Percentiles rank a stretch among this genome's conserved stretches.
Evolutionary conservation across 1,140 invertebrate genomes (phyloP).

Genomic region (Drosophila repletoides): DNA sequence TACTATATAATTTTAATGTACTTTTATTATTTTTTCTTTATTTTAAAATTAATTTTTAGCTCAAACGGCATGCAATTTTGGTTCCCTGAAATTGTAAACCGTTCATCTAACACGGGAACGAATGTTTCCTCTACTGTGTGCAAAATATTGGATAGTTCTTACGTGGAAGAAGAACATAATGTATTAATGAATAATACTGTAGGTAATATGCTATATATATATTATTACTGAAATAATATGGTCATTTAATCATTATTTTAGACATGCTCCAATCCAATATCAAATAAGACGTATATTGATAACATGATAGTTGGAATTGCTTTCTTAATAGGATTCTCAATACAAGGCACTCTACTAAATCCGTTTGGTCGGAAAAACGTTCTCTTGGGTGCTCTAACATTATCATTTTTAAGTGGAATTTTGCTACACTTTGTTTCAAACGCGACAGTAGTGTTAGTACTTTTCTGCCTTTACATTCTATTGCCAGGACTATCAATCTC

Average conservation of each 20-base stretch:
- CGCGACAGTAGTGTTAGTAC: conserved; percentile 60
- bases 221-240: not conserved
- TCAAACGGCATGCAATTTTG: conserved; percentile 81
- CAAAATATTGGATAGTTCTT: conserved; percentile 53
- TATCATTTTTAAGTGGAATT: conserved; percentile 58
- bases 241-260: conserved; percentile 20
- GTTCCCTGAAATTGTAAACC: conserved; percentile 82
- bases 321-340: conserved; percentile 73
- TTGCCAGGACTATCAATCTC: conserved; percentile 82
- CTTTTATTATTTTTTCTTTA: not conserved
- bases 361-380: conserved; percentile 78
- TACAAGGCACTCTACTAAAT: conserved; percentile 72
- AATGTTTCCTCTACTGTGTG: conserved; percentile 56
- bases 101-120: conserved; percentile 48
- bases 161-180: conserved; percentile 6
- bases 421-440: conserved; percentile 68
- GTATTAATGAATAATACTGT: conserved; percentile 1
- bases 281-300: conserved; percentile 78
- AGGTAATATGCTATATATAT: conserved; percentile 20
- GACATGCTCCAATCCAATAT: conserved; percentile 73
- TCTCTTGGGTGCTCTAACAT: conserved; percentile 46
- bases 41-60: conserved; percentile 23
- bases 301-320: conserved; percentile 76
- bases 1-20: not conserved
- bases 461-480: conserved; percentile 81